Evolutionary conservation across 2,888 invertebrate species (phyloP).

Genomic region (Laspeyria flexula): DNA sequence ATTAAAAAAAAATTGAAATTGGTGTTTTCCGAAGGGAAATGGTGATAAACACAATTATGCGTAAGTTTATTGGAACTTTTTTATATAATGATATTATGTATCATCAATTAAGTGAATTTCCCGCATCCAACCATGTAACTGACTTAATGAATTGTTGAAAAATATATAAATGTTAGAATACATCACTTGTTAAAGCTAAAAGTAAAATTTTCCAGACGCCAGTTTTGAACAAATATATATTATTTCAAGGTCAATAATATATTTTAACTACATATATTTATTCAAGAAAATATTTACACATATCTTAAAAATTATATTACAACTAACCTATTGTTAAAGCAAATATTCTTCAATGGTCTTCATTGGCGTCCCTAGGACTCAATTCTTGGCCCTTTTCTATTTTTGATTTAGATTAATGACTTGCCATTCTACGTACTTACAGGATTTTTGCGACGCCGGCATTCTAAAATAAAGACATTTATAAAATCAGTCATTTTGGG

Average conservation of each 20-base stretch:
- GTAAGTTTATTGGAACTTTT: background rate
- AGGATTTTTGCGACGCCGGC: no score
- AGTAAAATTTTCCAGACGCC: background rate
- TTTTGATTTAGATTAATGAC: no score
- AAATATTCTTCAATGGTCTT: no score
- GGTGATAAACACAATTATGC: background rate
- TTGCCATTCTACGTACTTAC: no score
- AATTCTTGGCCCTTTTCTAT: no score
- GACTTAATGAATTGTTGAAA: constrained; percentile 1
- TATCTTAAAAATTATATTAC: no score
- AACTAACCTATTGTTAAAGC: no score
- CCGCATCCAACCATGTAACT: background rate
- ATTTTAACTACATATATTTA: no score
- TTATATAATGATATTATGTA: background rate
- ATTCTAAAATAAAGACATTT: no score
- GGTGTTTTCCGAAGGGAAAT: background rate
- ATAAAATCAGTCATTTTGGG: no score
- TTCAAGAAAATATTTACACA: no score
- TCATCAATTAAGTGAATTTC: constrained; percentile 1
- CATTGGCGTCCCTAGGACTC: no score
- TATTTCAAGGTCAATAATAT: background rate
- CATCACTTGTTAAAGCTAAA: background rate
- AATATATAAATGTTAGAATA: background rate
- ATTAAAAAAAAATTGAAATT: background rate
- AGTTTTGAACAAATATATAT: background rate